Conservation (phyloP, 2,113 vertebrate genomes). For the Drymodes brunneopygia region DNA sequence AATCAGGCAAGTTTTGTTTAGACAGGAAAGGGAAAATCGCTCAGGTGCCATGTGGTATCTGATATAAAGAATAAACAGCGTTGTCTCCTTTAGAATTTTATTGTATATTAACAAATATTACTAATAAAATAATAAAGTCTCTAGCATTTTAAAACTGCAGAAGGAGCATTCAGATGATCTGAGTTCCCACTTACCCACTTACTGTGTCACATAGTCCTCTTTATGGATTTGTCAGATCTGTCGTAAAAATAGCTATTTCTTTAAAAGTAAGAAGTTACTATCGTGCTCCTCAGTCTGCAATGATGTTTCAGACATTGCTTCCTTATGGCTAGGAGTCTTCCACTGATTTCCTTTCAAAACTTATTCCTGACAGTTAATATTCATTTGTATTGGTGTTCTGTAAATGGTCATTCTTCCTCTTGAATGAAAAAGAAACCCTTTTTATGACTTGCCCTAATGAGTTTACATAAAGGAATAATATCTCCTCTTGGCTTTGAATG, state of each 20-base stretch:
- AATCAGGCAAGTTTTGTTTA: neutral
- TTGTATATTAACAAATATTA: neutral
- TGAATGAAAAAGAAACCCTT: accelerated
- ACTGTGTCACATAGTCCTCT: neutral
- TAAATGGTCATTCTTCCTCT: neutral
- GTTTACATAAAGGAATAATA: neutral
- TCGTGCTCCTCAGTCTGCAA: neutral
- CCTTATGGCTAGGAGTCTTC: neutral
- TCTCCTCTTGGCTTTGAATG: neutral
- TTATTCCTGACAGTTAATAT: neutral
- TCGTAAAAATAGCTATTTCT: neutral
- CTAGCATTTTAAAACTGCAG: neutral
- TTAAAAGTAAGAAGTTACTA: neutral
- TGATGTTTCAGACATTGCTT: neutral
- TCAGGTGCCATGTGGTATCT: neutral
- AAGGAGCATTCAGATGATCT: neutral
- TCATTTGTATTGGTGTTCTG: neutral
- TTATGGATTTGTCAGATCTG: neutral
- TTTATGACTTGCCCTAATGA: neutral
- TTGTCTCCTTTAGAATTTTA: neutral
- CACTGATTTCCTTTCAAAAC: neutral
- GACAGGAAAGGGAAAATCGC: neutral
- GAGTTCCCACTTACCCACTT: neutral
- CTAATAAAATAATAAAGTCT: neutral
- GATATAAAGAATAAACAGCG: neutral